Evolutionary conservation across 1,140 invertebrate genomes (phyloP).

Genomic region (Temnothorax nylanderi): DNA sequence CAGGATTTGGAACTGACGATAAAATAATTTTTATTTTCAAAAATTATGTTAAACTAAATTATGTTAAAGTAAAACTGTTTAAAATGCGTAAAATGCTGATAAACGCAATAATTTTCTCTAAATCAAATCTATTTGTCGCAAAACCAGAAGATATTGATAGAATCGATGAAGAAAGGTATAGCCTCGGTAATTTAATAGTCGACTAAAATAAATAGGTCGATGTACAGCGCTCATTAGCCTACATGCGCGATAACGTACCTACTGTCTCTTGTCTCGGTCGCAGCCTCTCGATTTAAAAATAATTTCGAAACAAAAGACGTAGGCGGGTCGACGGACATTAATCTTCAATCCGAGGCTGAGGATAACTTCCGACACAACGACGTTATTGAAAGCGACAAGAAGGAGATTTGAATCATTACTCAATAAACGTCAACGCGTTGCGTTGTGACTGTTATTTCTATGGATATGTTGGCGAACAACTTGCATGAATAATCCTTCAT

Average conservation of each 20-base stretch:
- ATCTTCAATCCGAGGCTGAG: conserved; percentile 13
- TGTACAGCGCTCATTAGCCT: conserved; percentile 12
- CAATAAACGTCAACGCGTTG: neutral
- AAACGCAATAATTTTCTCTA: neutral
- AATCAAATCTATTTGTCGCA: neutral
- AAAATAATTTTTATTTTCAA: neutral
- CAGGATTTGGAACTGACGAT: neutral
- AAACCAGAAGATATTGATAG: neutral
- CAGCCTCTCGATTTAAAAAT: conserved; percentile 25
- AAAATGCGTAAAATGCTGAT: neutral
- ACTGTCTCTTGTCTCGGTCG: neutral
- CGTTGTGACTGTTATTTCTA: neutral
- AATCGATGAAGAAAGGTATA: neutral
- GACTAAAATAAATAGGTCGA: conserved; percentile 39
- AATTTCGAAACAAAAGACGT: conserved; percentile 47
- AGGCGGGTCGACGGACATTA: conserved; percentile 21
- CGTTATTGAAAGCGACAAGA: conserved; percentile 16
- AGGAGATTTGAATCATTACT: conserved; percentile 5
- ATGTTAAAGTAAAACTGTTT: no score
- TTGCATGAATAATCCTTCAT: neutral
- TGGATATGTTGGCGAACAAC: neutral
- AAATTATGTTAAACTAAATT: neutral
- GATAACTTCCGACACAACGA: neutral
- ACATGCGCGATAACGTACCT: neutral
- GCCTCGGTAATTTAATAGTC: conserved; percentile 6